Conservation (phyloP, 2,797 vertebrate species). For the Diceros bicornis region DNA sequence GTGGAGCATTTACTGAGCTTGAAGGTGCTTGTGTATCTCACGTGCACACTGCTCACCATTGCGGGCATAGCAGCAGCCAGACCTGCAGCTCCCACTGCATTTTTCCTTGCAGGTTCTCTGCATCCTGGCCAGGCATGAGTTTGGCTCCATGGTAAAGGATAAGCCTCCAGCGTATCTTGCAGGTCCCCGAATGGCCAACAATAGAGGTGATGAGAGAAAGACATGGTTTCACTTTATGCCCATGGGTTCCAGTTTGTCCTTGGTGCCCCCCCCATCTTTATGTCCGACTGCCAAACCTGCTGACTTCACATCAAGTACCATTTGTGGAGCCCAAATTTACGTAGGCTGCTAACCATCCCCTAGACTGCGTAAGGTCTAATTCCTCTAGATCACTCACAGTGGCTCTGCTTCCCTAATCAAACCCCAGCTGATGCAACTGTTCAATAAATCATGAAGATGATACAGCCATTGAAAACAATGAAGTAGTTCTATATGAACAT, state of each 20-base stretch:
- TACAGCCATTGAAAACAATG: neutral
- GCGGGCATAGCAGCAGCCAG: fast-evolving
- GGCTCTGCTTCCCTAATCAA: neutral
- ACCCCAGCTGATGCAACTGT: neutral
- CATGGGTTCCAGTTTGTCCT: fast-evolving
- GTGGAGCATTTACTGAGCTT: fast-evolving
- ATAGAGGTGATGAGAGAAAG: neutral
- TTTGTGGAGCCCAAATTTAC: fast-evolving
- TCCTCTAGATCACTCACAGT: neutral
- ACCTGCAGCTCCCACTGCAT: fast-evolving
- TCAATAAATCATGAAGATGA: no score
- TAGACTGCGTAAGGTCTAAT: fast-evolving
- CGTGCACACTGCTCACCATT: fast-evolving
- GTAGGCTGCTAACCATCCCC: neutral
- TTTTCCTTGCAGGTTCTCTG: fast-evolving
- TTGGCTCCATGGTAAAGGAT: fast-evolving
- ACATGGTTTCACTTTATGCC: neutral
- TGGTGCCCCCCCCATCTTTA: fast-evolving
- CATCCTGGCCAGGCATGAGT: neutral
- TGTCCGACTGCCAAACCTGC: no score
- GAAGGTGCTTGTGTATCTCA: fast-evolving
- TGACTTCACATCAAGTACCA: fast-evolving
- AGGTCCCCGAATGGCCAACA: neutral
- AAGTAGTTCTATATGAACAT: neutral
- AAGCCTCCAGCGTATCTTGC: neutral